phyloP scores from a whole-genome alignment of 2,113 vertebrate genomes.

The Casuarius casuarius region DNA sequence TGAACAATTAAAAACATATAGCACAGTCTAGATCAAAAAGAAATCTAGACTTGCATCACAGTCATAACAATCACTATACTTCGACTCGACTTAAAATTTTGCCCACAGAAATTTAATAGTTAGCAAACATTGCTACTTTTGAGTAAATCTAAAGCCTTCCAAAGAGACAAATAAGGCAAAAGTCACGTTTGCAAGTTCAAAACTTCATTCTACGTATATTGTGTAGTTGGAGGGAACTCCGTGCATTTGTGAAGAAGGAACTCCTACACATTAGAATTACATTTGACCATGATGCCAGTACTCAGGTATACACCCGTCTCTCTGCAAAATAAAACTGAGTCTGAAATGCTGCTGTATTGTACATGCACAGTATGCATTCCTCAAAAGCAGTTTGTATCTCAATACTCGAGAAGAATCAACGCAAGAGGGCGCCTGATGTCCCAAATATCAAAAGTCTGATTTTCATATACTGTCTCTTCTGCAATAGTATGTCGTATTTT shows the following conservation, averaged over 20 bases:
- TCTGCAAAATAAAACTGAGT: neutral
- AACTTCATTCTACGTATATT: neutral
- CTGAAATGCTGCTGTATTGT: neutral
- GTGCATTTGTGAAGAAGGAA: neutral
- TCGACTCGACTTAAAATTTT: neutral
- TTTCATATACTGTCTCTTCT: neutral
- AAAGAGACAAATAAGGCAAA: neutral
- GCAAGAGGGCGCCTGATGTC: conserved; percentile 54
- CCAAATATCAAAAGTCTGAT: neutral
- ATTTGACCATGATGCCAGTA: rapidly evolving
- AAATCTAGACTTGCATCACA: neutral
- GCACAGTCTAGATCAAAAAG: neutral
- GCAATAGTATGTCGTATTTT: neutral
- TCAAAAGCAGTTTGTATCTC: rapidly evolving
- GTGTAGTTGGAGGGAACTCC: neutral
- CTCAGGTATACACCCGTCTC: neutral
- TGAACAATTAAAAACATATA: neutral
- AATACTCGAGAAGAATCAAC: neutral
- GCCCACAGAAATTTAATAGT: neutral
- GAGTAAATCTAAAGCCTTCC: neutral
- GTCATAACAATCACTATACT: neutral
- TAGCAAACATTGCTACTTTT: neutral
- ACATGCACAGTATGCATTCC: neutral
- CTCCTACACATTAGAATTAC: neutral
- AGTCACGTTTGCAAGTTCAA: neutral